Conservation (phyloP, 2,113 vertebrate genomes). For the Sorex araneus region DNA sequence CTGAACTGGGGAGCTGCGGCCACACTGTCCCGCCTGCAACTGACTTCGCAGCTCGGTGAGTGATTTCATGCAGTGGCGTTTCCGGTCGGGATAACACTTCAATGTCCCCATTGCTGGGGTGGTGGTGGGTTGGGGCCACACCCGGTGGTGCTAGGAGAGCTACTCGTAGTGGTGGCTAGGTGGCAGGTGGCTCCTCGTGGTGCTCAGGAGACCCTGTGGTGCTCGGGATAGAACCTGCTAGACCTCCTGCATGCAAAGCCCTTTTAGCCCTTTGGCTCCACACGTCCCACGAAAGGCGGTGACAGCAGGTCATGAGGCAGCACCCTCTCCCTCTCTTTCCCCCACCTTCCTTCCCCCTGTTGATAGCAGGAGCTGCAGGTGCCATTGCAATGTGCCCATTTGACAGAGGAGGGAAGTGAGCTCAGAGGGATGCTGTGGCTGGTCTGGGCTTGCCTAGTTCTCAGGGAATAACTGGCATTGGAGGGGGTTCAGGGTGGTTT, state of each 20-base stretch:
- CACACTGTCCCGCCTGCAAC: too few relatives aligned
- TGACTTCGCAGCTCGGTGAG: too few relatives aligned
- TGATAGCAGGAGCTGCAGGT: neutral
- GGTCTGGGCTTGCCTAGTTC: neutral
- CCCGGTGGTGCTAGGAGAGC: too few relatives aligned
- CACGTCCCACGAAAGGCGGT: too few relatives aligned
- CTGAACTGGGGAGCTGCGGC: too few relatives aligned
- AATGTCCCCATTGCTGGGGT: neutral
- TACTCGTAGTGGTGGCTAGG: too few relatives aligned
- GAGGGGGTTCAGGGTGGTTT: neutral
- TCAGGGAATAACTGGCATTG: neutral
- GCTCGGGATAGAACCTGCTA: too few relatives aligned
- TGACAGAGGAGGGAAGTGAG: neutral
- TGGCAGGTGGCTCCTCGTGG: too few relatives aligned
- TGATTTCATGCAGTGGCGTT: neutral
- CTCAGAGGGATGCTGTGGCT: neutral
- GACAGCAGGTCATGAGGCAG: neutral
- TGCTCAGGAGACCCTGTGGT: too few relatives aligned
- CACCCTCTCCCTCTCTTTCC: neutral
- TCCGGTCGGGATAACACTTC: neutral
- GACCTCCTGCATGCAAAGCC: too few relatives aligned
- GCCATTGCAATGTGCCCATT: neutral
- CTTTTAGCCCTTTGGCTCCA: too few relatives aligned
- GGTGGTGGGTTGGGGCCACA: too few relatives aligned
- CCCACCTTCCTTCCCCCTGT: neutral